phyloP scores from a whole-genome alignment of 2,888 invertebrate species.

The Linyphia triangularis region DNA sequence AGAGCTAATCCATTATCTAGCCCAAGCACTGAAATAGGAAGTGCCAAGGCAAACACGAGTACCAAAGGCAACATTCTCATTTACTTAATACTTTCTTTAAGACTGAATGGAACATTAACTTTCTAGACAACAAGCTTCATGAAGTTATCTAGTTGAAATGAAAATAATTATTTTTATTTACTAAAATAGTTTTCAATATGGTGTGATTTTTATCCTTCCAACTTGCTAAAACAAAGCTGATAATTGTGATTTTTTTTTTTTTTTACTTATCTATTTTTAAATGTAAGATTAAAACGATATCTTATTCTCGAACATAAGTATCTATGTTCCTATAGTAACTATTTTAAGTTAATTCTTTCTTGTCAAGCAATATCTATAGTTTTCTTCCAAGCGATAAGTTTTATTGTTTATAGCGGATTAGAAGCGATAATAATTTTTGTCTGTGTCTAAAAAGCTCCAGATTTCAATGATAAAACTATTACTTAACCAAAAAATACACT shows the following conservation, averaged over 20 bases:
- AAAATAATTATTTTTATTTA: background rate
- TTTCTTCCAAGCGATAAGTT: too few relatives aligned
- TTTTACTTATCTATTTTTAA: conserved; percentile 79
- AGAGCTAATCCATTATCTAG: conserved; percentile 64
- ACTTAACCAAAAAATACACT: too few relatives aligned
- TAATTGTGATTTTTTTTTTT: background rate
- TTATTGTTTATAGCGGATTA: too few relatives aligned
- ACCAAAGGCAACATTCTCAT: background rate
- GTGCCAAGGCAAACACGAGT: background rate
- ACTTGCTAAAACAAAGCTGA: background rate
- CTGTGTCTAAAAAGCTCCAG: too few relatives aligned
- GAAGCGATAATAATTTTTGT: too few relatives aligned
- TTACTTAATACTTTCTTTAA: background rate
- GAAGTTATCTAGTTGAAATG: background rate
- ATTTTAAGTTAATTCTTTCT: too few relatives aligned
- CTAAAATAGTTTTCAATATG: background rate
- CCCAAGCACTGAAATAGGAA: conserved; percentile 2
- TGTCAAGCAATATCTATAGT: too few relatives aligned
- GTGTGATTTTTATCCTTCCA: background rate
- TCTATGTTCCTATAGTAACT: too few relatives aligned
- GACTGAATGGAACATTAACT: background rate
- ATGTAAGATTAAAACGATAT: too few relatives aligned
- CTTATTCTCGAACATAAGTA: too few relatives aligned
- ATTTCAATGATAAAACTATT: too few relatives aligned
- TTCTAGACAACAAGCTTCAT: background rate